These are phyloP conservation scores for Cybosia mesomella DNA, from an alignment of 2,888 invertebrate genomes.

Conservation along the genomic window DNA sequence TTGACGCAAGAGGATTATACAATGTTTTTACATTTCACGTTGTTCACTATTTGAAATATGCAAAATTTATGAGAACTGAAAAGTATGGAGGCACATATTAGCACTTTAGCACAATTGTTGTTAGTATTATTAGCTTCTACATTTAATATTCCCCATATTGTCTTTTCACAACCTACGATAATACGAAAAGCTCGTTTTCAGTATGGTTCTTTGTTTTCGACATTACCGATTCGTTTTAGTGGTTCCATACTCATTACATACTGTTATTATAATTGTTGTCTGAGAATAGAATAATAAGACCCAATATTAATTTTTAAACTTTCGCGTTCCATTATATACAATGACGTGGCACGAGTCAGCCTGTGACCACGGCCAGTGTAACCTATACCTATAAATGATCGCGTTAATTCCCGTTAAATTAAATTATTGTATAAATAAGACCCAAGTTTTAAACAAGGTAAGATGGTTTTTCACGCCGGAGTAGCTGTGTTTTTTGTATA, in stretches of 20 bases:
- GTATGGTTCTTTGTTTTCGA: constrained; percentile 14
- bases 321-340: too few relatives aligned
- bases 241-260: not conserved
- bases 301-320: too few relatives aligned
- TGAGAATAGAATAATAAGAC: not conserved
- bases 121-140: not conserved
- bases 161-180: constrained; percentile 1
- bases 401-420: too few relatives aligned
- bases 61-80: not conserved
- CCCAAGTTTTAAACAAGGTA: not conserved
- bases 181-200: constrained; percentile 6
- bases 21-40: constrained; percentile 28
- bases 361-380: too few relatives aligned
- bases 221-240: constrained; percentile 28
- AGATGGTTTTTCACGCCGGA: not conserved
- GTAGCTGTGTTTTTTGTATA: too few relatives aligned
- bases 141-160: not conserved
- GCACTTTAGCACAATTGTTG: not conserved
- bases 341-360: too few relatives aligned
- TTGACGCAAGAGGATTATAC: not conserved
- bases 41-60: not conserved
- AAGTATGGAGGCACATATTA: not conserved
- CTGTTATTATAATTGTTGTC: not conserved
- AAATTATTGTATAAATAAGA: too few relatives aligned
- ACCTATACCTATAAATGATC: too few relatives aligned